Evolutionary conservation across 2,113 vertebrate species (phyloP).

Genomic region (Festucalex cinctus): DNA sequence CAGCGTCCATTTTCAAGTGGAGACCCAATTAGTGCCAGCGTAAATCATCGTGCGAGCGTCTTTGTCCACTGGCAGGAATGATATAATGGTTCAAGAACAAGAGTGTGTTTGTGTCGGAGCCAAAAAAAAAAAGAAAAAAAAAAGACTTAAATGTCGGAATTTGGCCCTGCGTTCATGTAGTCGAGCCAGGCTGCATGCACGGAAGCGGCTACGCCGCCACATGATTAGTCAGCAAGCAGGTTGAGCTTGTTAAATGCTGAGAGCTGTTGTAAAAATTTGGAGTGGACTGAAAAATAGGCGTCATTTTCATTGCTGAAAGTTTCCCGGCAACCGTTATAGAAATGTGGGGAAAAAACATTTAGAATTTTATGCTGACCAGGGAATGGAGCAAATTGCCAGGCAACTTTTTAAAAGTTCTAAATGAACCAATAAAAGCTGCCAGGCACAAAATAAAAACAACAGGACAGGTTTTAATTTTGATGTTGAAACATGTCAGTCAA

Average conservation of each 20-base stretch:
- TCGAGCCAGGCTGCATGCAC: conserved; percentile 1
- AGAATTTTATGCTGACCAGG: background rate
- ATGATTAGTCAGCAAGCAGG: conserved; percentile 1
- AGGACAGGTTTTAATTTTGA: background rate
- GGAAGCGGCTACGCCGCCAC: conserved; percentile 10
- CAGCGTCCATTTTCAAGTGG: conserved; percentile 14
- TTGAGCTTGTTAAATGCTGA: background rate
- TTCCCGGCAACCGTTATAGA: background rate
- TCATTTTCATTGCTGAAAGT: background rate
- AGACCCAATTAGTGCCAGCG: conserved; percentile 26
- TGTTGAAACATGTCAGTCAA: background rate
- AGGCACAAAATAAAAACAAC: background rate
- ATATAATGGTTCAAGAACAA: conserved; percentile 38
- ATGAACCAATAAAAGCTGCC: background rate
- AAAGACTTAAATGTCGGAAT: conserved; percentile 53
- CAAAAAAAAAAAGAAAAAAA: too few species aligned
- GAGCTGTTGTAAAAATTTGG: background rate
- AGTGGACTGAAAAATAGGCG: conserved; percentile 1
- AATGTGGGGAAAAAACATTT: background rate
- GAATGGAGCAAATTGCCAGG: background rate
- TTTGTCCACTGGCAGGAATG: conserved; percentile 20
- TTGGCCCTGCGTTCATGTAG: conserved; percentile 14
- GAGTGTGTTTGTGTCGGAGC: conserved; percentile 34
- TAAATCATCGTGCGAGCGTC: conserved; percentile 18
- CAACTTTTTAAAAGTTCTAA: background rate